These are phyloP conservation scores for Cheilosia vulpina DNA, from an alignment of 2,888 invertebrate genomes.

Conservation along the genomic window DNA sequence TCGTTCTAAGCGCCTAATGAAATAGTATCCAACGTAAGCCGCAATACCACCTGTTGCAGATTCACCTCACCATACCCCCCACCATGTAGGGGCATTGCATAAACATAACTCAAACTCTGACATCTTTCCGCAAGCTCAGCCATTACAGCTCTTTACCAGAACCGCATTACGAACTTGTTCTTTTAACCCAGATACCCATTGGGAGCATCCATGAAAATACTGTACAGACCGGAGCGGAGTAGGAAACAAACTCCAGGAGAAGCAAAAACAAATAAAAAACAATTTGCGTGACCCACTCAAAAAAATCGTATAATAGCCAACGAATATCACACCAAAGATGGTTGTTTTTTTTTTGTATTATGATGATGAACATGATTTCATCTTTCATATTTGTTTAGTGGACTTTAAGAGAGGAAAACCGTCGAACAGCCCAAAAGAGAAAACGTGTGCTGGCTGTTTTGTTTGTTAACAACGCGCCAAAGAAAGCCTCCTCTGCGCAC, in stretches of 20 bases:
- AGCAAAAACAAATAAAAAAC: constrained; percentile 16
- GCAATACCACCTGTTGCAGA: constrained; percentile 16
- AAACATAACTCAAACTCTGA: constrained; percentile 10
- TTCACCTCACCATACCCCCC: constrained; percentile 29
- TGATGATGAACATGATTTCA: background rate
- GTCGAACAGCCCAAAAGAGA: constrained; percentile 13
- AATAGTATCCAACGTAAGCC: background rate
- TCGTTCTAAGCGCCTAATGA: constrained; percentile 1
- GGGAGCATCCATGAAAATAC: constrained; percentile 6
- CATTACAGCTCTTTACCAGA: constrained; percentile 14
- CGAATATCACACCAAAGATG: constrained; percentile 3
- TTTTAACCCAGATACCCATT: constrained; percentile 51
- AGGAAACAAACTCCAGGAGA: background rate
- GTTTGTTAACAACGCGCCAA: background rate
- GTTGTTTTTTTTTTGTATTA: background rate
- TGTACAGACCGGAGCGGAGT: background rate
- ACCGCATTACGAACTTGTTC: constrained; percentile 41
- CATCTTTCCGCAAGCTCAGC: constrained; percentile 27
- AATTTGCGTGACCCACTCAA: constrained; percentile 48
- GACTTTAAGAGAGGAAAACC: constrained; percentile 5
- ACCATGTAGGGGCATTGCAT: constrained; percentile 5
- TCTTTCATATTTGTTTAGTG: constrained; percentile 1
- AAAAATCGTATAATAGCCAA: constrained; percentile 5
- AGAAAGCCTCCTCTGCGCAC: constrained; percentile 14
- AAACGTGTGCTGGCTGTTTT: constrained; percentile 6